Conservation (phyloP, 2,888 invertebrate genomes). For the Hermaeophaga mercurialis region DNA sequence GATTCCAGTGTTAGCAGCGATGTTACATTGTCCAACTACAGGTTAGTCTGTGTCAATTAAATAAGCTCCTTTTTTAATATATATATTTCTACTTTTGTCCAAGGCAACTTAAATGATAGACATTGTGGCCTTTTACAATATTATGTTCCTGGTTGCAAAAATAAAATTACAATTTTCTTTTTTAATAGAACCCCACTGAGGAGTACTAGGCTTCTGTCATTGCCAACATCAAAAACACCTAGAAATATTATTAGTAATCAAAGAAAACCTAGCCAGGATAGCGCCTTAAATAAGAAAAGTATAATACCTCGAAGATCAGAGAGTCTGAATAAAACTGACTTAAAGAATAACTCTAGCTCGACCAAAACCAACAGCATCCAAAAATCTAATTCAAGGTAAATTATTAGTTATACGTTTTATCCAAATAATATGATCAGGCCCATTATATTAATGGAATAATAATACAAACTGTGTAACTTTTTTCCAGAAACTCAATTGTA, state of each 20-base stretch:
- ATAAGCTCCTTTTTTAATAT: too few relatives aligned
- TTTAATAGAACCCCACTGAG: constrained; percentile 39
- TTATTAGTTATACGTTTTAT: too few relatives aligned
- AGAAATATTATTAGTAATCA: constrained; percentile 43
- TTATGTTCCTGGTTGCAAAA: too few relatives aligned
- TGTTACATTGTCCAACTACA: constrained; percentile 14
- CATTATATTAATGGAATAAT: not conserved
- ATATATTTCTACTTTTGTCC: too few relatives aligned
- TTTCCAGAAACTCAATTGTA: constrained; percentile 67
- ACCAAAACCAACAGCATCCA: constrained; percentile 62
- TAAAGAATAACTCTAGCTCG: constrained; percentile 43
- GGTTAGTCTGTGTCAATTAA: not conserved
- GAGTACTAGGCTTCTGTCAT: constrained; percentile 43
- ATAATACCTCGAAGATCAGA: constrained; percentile 55
- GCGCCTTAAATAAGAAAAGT: constrained; percentile 44
- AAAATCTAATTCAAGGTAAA: constrained; percentile 71
- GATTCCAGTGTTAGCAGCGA: constrained; percentile 43
- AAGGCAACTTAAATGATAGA: too few relatives aligned
- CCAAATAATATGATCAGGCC: too few relatives aligned
- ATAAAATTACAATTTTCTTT: not conserved
- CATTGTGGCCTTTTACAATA: too few relatives aligned
- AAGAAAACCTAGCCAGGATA: constrained; percentile 43
- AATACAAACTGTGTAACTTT: too few relatives aligned
- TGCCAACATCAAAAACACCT: constrained; percentile 24
- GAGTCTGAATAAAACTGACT: constrained; percentile 55